Evolutionary conservation across 1,140 invertebrate genomes (phyloP), one percentile per base, ranked within the genome.

Genomic region (Drosophila lini): DNA sequence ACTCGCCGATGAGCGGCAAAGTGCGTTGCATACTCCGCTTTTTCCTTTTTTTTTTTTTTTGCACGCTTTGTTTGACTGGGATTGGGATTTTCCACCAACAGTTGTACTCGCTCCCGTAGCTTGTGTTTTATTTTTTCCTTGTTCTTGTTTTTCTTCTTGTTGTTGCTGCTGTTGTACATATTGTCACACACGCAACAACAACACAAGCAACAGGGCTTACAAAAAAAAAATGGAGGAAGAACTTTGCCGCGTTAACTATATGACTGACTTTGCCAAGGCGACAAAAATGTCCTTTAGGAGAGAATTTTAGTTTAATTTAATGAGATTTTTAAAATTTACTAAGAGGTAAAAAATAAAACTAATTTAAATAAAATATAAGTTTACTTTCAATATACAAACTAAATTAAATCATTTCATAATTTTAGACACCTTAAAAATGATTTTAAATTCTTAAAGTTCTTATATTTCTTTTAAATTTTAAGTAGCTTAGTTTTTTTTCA

Each of bases 51-150:
- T 2, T 2, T 22, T 2, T 68, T 86, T 88, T 88, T 76, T 83
- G 80, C 80, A 86, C 73, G 84, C 83, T 88, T 86, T 86, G 83
- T 86, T 89, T 82, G 81, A 76, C 82, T 81, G 70, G 79, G 47
- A 85, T 82, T 76, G 81, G 81, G 73, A 84, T 84, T 83, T 84
- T 84, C 81, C 80, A 53, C 75, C 67, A 74, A 57, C 74, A 74
- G 71, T 74, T 75, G 71, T 76, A 75, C 55, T 67, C 71, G 34
- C 63, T 59, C 74, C 48, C 55, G 60, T 73, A n/a, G 68, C 36
- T 61, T n/a, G 32, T 13, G 19, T 73, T 73, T 56, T 58, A 36
- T 53, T 53, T 53, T 73, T 32, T 71, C 7, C n/a, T 31, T 61
- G 36, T 42, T 65, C 28, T 59, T 76, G 55, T 63, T 48, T 8